Conservation (phyloP, 1,140 invertebrate genomes). For the Onthophagus taurus region DNA sequence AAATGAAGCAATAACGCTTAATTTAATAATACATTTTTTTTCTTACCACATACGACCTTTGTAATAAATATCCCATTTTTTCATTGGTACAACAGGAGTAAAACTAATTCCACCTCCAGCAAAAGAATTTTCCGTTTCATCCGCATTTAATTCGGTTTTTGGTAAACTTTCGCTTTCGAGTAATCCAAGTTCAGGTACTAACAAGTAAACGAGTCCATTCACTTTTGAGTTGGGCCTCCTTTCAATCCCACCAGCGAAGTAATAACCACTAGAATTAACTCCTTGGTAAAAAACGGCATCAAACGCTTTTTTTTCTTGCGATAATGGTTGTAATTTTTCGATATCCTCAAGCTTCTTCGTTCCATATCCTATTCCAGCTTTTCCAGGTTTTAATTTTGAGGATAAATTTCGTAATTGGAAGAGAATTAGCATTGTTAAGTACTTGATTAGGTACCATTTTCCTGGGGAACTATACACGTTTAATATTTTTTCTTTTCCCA, state of each 20-base stretch:
- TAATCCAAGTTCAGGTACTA: slow-evolving; percentile 49
- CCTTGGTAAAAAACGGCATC: slow-evolving; percentile 7
- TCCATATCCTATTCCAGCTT: too few species aligned
- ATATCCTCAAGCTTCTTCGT: too few species aligned
- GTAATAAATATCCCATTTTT: slow-evolving; percentile 52
- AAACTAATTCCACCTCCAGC: slow-evolving; percentile 55
- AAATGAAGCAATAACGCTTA: background rate
- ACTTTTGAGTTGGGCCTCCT: slow-evolving; percentile 4
- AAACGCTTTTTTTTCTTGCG: too few species aligned
- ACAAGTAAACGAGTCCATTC: slow-evolving; percentile 3
- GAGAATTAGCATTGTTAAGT: too few species aligned
- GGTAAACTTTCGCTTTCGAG: slow-evolving; percentile 54
- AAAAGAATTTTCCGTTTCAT: slow-evolving; percentile 39
- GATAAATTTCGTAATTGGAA: too few species aligned
- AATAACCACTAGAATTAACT: background rate
- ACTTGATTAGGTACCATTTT: too few species aligned
- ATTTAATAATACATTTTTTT: background rate
- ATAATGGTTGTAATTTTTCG: too few species aligned
- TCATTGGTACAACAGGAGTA: slow-evolving; percentile 53
- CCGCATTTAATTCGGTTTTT: slow-evolving; percentile 52
- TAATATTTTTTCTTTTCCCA: too few species aligned
- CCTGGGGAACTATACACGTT: too few species aligned
- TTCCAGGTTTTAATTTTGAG: too few species aligned
- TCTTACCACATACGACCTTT: slow-evolving; percentile 53
- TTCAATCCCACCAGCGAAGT: slow-evolving; percentile 7